These are phyloP conservation scores for Dryocosmus kuriphilus DNA, from an alignment of 2,888 invertebrate genomes.

Conservation along the genomic window DNA sequence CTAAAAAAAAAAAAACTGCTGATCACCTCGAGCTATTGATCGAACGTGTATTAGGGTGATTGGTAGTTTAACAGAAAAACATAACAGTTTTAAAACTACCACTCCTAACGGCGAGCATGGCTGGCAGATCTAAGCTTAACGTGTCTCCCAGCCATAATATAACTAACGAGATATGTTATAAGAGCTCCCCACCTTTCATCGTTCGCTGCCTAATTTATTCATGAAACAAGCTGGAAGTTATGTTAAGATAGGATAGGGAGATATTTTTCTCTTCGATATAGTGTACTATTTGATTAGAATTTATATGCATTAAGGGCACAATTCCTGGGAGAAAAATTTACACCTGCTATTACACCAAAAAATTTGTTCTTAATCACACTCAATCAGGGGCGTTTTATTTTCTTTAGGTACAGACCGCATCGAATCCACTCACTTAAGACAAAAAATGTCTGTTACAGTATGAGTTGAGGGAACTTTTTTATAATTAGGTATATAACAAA, in stretches of 20 bases:
- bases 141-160: slow-evolving; percentile 29
- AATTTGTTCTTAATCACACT: background rate
- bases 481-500: background rate
- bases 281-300: slow-evolving; percentile 12
- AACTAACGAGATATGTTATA: slow-evolving; percentile 27
- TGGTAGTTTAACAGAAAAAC: slow-evolving; percentile 23
- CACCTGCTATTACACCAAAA: background rate
- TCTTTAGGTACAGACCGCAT: background rate
- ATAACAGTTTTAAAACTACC: slow-evolving; percentile 33
- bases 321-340: slow-evolving; percentile 15
- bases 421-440: background rate
- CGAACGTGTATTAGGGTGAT: background rate
- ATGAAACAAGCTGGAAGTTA: slow-evolving; percentile 32
- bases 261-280: slow-evolving; percentile 7
- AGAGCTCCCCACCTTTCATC: slow-evolving; percentile 9
- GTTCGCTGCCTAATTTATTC: slow-evolving; percentile 30
- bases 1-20: background rate
- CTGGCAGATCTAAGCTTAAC: slow-evolving; percentile 18
- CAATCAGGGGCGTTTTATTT: background rate
- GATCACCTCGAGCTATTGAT: slow-evolving; percentile 32
- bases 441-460: background rate
- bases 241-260: slow-evolving; percentile 23
- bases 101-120: slow-evolving; percentile 11
- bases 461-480: background rate
- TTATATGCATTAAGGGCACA: background rate